Evolutionary conservation across 1,140 invertebrate genomes (phyloP), one percentile per base, ranked within the genome.

Genomic region (Drosophila insularis): DNA sequence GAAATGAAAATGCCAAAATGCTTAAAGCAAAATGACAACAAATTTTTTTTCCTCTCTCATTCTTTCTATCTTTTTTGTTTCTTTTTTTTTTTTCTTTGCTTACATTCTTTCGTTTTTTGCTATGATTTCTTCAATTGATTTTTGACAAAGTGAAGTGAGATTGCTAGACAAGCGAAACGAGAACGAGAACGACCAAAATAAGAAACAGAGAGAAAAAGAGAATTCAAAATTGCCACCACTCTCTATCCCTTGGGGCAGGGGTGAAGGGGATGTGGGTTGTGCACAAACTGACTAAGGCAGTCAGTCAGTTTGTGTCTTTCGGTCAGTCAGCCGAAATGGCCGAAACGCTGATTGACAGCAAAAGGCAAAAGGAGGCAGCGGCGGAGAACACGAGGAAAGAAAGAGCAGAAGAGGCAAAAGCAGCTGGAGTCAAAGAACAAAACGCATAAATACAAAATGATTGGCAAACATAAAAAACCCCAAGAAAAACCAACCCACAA

Each of bases 391-490:
- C n/a, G n/a, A n/a, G n/a, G n/a, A 39, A 10, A n/a, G 11, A 54
- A 32, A 32, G 32, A 27, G 14, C 14, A 23, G 14, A 35, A 37
- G 53, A 19, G 31, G 35, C 68, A 53, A 66, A 67, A 64, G 63
- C 70, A 58, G 64, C 46, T 64, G 75, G 50, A 72, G 71, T 68
- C 74, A 80, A 80, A 78, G 77, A 85, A 78, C 77, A 80, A 74
- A 80, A 78, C 81, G 74, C 81, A 85, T 85, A 86, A 85, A 85
- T 86, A 85, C 82, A 66, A 78, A 85, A 86, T 86, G 81, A 85
- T 86, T 85, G 81, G 74, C 74, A 86, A 50, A 75, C 74, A 86
- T 78, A 86, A 75, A 81, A 78, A 39, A 67, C 60, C 37, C 46
- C 63, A 67, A 50, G 63, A 63, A 75, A 61, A 46, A 31, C 14